Evolutionary conservation across 2,797 vertebrate genomes (phyloP), one percentile per base, ranked within the genome.

Genomic region (Darevskia nairensis): DNA sequence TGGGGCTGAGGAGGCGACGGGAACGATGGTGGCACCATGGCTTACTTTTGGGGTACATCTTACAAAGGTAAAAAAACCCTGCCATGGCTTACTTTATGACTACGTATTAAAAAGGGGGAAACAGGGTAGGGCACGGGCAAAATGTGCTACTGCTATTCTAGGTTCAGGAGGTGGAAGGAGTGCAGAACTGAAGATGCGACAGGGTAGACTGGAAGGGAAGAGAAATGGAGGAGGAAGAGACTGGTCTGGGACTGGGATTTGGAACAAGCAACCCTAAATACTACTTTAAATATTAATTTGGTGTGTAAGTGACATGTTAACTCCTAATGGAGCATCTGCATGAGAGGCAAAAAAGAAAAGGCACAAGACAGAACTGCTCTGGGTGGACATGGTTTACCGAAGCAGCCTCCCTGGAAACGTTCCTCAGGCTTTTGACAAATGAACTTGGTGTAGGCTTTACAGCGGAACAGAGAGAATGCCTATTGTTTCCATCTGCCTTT

Each of bases 401-500:
- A 94, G 91, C 92, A 89, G 59, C 86, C 89, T 95, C 93, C 85
- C 92, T 91, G 88, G 91, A 93, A 93, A 85, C 21, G 72, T 85
- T 94, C 91, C 87, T 89, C 55, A 90, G 55, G 90, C 94, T 96
- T 93, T 72, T 92, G 92, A 95, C 93, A 96, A 93, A 95, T 91
- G 87, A 95, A 94, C 35, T 88, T 90, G 93, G 82, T 94, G 91
- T 93, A 94, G 91, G 64, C 64, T 91, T 82, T 94, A 92, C 77
- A 0, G 90, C 90, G 93, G 91, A 95, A 96, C 82, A 88, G 0
- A 44, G 0, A 44, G 82, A 92, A 80, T 68, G 85, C 90, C 92
- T 94, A 90, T 94, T 94, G 92, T 94, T 94, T 94, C 93, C 89
- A 91, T 93, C 92, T 96, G 94, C 92, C 93, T 90, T 92, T 91